Evolutionary conservation across 1,140 invertebrate species (phyloP), one percentile per base, ranked within the genome.

Genomic region (Ostrea denselamellosa): DNA sequence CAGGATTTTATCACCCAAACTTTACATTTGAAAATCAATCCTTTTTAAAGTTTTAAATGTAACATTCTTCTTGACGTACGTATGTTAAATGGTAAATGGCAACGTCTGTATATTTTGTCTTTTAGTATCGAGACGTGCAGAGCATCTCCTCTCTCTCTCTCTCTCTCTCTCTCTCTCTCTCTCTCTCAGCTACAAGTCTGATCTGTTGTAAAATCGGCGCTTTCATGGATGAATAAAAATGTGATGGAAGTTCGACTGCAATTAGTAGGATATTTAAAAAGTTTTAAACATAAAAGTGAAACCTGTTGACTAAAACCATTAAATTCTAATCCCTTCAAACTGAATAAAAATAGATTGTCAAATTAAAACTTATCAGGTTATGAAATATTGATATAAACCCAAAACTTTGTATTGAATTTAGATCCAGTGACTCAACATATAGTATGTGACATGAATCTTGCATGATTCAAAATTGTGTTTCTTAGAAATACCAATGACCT

Each of bases 151-250:
- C 58, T 62, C 58, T 62, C 58, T 62, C 58, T 62, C 58, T 62
- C 56, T 58, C 22, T 71, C 65, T 71, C 65, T 71, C 68, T 77
- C 25, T 77, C 25, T 77, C 68, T 77, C 68, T 77, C 68, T 77
- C 68, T 17, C 2, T 10, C 22, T 77, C 68, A 77, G 10, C 0
- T 44, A 44, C 5, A 44, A 44, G 34, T 44, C 34, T 44, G 34
- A 44, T 44, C 34, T 1, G 34, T 44, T 44, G 34, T 44, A 44
- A 44, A 44, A 44, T 44, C 34, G 34, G 5, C 34, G 34, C 1
- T 44, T 44, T 44, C 5, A 44, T 44, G 34, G 34, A 44, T 44
- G 34, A 44, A 44, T 44, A 5, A 44, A 44, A 44, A 44, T 2
- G 34, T 44, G 34, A 44, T 44, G 34, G 34, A 44, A 44, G 34